A percentile compares a stretch with the other conserved stretches of the same genome.
Evolutionary conservation across 2,797 vertebrate genomes (phyloP).

Genomic region (Chelidonichthys spinosus): DNA sequence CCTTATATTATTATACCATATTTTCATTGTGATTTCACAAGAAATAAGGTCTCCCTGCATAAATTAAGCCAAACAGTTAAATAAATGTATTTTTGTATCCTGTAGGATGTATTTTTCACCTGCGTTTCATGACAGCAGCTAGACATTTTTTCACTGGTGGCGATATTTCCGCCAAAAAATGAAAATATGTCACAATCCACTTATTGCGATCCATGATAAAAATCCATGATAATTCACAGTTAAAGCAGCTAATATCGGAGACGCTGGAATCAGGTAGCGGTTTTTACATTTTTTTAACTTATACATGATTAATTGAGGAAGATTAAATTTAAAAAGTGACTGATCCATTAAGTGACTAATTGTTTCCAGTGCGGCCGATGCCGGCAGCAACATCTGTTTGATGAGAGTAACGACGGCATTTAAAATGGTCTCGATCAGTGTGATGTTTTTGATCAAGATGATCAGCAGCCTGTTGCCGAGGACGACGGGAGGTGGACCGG

Average conservation of each 20-base stretch:
- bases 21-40: too few species aligned
- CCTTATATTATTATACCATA: too few species aligned
- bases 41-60: too few species aligned
- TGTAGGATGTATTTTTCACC: too few species aligned
- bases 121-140: too few species aligned
- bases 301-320: constrained; percentile 2
- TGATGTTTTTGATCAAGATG: neutral
- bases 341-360: neutral
- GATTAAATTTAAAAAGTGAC: neutral
- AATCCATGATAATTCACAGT: too few species aligned
- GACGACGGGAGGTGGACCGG: neutral
- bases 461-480: neutral
- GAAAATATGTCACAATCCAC: too few species aligned
- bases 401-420: neutral
- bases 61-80: too few species aligned
- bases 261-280: neutral
- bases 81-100: too few species aligned
- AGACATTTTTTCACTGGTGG: too few species aligned
- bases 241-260: neutral
- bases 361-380: neutral
- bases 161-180: too few species aligned
- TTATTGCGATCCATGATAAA: too few species aligned
- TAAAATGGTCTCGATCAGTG: constrained; percentile 5
- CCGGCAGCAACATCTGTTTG: neutral
- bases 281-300: neutral